Evolutionary conservation across 2,797 vertebrate species (phyloP).

Genomic region (Sitta carolinensis): DNA sequence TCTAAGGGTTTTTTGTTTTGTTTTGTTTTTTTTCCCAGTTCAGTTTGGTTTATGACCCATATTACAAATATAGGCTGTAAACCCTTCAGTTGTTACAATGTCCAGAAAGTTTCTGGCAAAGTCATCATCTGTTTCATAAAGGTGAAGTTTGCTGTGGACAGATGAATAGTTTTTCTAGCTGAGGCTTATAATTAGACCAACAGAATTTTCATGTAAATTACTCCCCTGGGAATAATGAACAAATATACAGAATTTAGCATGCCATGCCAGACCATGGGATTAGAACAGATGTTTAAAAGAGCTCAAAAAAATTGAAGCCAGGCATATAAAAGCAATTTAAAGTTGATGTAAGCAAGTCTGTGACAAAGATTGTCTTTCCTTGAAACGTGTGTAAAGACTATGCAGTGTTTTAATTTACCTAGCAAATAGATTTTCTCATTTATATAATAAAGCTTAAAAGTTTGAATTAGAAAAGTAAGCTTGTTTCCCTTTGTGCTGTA

Average conservation of each 20-base stretch:
- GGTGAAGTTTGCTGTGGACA: constrained; percentile 44
- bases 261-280: not conserved
- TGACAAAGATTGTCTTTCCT: not conserved
- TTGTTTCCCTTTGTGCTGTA: not conserved
- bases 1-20: not conserved
- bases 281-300: constrained; percentile 32
- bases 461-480: not conserved
- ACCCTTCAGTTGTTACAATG: not conserved
- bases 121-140: constrained; percentile 45
- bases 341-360: not conserved
- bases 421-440: not conserved
- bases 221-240: constrained; percentile 32
- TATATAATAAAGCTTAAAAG: not conserved
- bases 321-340: constrained; percentile 9
- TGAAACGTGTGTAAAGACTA: not conserved
- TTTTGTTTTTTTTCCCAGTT: fast-evolving
- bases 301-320: not conserved
- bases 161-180: constrained; percentile 29
- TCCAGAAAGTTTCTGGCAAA: constrained; percentile 58
- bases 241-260: constrained; percentile 9
- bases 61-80: constrained; percentile 38
- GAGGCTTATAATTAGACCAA: constrained; percentile 43
- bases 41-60: constrained; percentile 22
- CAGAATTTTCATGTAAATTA: constrained; percentile 40
- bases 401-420: not conserved